Conservation (phyloP, 2,113 vertebrate species). For the Microtus oregoni region DNA sequence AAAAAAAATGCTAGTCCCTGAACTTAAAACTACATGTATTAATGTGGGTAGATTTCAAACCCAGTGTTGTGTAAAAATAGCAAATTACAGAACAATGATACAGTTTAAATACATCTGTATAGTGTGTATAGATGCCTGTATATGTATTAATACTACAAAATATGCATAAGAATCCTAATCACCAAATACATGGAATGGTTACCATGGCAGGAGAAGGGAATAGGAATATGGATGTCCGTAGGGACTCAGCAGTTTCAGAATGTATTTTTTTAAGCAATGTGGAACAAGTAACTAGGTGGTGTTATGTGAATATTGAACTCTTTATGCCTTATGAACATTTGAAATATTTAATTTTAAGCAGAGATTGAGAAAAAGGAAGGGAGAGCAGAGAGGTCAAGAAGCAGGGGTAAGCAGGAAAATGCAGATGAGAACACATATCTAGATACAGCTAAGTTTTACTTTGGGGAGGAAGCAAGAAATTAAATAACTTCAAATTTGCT, state of each 20-base stretch:
- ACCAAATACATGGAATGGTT: background rate
- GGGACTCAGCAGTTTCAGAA: background rate
- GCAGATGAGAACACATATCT: background rate
- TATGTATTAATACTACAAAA: background rate
- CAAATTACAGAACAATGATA: constrained; percentile 18
- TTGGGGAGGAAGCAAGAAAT: background rate
- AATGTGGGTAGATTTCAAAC: constrained; percentile 21
- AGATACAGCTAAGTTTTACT: background rate
- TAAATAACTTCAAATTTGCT: background rate
- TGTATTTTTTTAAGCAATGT: constrained; percentile 6
- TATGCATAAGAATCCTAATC: background rate
- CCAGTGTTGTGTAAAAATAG: background rate
- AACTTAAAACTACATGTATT: background rate
- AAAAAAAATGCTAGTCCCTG: constrained; percentile 3
- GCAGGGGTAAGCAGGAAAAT: background rate
- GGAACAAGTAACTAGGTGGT: background rate
- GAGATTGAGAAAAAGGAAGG: background rate
- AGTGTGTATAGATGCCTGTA: background rate
- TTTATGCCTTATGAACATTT: constrained; percentile 49
- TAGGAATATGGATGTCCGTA: background rate
- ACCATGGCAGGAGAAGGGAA: background rate
- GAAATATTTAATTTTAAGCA: constrained; percentile 35
- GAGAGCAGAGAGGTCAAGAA: background rate
- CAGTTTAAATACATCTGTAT: background rate
- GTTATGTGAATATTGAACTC: background rate